phyloP scores from a whole-genome alignment of 2,888 invertebrate genomes.

The Drosophila infuscata region DNA sequence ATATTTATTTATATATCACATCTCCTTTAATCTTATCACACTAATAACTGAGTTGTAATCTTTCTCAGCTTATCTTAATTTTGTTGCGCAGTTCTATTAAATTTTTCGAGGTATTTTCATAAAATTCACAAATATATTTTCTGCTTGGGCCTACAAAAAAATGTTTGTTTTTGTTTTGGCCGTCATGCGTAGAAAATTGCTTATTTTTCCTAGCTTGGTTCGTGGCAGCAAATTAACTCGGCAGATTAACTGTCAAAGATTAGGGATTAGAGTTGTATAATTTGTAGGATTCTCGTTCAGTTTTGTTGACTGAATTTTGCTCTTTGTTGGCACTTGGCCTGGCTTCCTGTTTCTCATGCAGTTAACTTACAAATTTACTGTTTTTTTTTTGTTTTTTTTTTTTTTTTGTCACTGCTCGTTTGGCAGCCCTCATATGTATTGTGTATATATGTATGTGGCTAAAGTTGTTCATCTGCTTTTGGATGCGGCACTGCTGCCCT shows the following conservation, averaged over 20 bases:
- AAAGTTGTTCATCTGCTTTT: conserved; percentile 47
- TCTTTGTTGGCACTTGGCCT: conserved; percentile 16
- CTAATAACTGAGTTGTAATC: not conserved
- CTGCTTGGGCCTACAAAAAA: conserved; percentile 25
- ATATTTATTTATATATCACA: not conserved
- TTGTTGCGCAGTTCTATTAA: conserved; percentile 8
- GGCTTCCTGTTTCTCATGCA: conserved; percentile 26
- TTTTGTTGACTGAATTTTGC: conserved; percentile 14
- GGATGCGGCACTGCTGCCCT: conserved; percentile 13
- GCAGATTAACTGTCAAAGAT: conserved; percentile 76
- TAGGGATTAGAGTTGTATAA: conserved; percentile 36
- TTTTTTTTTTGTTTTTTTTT: conserved; percentile 39
- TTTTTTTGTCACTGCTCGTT: conserved; percentile 22
- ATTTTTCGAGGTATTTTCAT: conserved; percentile 27
- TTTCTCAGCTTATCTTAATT: conserved; percentile 11
- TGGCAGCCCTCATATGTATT: conserved; percentile 2
- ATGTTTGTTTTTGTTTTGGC: conserved; percentile 45
- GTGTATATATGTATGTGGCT: conserved; percentile 2
- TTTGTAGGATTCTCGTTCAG: conserved; percentile 33
- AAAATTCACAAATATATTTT: conserved; percentile 37
- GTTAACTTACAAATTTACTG: conserved; percentile 6
- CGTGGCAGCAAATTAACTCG: conserved; percentile 48
- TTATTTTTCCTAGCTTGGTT: conserved; percentile 15
- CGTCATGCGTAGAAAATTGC: conserved; percentile 8
- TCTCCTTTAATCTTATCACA: not conserved